Percentiles rank a stretch among this genome's conserved stretches.
These are phyloP conservation scores for Littorina saxatilis DNA, from an alignment of 1,140 invertebrate genomes.

Conservation along the genomic window DNA sequence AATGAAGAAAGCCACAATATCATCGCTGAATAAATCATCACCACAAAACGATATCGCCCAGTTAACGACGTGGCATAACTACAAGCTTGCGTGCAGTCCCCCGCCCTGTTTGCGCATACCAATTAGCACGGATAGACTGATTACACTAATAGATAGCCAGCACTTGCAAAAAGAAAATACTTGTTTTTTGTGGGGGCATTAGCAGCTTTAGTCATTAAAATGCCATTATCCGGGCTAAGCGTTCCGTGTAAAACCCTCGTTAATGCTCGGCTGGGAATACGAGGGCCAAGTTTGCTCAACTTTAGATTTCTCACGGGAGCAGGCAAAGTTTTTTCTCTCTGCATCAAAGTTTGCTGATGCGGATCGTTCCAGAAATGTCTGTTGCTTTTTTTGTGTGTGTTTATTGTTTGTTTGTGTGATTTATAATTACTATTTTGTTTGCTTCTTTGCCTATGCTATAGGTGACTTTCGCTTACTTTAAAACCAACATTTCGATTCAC, in stretches of 20 bases:
- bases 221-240: constrained; percentile 8
- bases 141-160: constrained; percentile 9
- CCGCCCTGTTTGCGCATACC: not conserved
- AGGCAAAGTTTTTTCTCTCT: too few species aligned
- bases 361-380: not conserved
- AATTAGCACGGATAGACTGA: not conserved
- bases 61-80: not conserved
- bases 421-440: too few species aligned
- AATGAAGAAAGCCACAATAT: too few species aligned
- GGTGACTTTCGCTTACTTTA: too few species aligned
- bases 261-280: not conserved
- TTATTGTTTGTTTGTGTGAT: not conserved
- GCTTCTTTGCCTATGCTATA: too few species aligned
- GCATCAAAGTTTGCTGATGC: too few species aligned
- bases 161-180: not conserved
- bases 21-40: constrained; percentile 16
- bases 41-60: constrained; percentile 13
- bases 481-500: too few species aligned
- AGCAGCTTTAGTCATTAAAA: constrained; percentile 18
- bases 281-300: constrained; percentile 10
- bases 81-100: not conserved
- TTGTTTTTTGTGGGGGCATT: constrained; percentile 4
- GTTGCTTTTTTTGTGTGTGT: not conserved
- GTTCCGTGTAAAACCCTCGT: not conserved
- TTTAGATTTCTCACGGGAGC: not conserved